Evolutionary conservation across 2,797 vertebrate genomes (phyloP), one percentile per base, ranked within the genome.

Genomic region (Sebastes taczanowskii): DNA sequence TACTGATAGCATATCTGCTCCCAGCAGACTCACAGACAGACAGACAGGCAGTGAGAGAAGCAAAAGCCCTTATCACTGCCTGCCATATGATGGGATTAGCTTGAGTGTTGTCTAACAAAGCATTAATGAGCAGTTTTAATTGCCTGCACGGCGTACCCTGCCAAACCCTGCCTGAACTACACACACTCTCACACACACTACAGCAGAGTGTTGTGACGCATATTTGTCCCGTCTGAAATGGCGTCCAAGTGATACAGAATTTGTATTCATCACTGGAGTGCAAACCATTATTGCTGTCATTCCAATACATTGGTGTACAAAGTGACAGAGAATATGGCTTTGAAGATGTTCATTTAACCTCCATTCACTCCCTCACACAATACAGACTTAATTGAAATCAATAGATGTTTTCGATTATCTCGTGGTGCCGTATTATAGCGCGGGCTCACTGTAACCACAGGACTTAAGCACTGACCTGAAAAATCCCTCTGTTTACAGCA

Each of bases 61-160:
- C 76, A 91, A 91, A 92, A 83, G 89, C 88, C 77, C 92, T 95
- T 95, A 95, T 95, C 95, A 59, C 87, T 83, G 88, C 77, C 73
- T 84, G 84, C 89, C 94, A 95, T 92, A 94, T 91, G 91, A 93
- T 85, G 85, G 94, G 91, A 94, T 95, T 92, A 92, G 91, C 83
- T 84, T 77, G 89, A 89, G 89, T 88, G 89, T 92, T 93, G 90
- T 91, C 89, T 91, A 89, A 93, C 91, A 91, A 92, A 90, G 90
- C 93, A 92, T 90, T 94, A 95, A 93, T 94, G 93, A 91, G 90
- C 88, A 88, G 81, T 91, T 95, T 95, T 93, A 95, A 94, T 94
- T 94, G 93, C 91, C 91, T 93, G 85, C 90, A 89, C 69, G 61
- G 76, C 78, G 80, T 82, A 84, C 66, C 29, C 84, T 82, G 89